Evolutionary conservation across 2,113 vertebrate species (phyloP), one percentile per base, ranked within the genome.

Genomic region (Megaceryle maxima): DNA sequence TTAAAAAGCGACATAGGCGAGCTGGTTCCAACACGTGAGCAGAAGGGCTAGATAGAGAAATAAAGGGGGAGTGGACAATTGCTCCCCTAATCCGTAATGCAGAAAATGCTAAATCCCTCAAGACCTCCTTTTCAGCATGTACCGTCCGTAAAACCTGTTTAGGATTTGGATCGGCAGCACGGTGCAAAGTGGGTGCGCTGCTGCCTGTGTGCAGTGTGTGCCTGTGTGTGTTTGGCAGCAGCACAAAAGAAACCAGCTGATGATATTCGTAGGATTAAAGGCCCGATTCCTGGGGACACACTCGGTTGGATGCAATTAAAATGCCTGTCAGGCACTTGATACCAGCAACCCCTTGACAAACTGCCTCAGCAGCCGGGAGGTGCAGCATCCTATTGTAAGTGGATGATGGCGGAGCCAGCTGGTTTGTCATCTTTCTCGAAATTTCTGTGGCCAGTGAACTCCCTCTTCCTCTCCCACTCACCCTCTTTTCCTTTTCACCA

Each of bases 371-470:
- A 62, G 96, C 96, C 69, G 94, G 55, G 91, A 96, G 89, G 90
- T 74, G 95, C 98, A 96, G 97, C 96, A 91, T 97, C 98, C 97
- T 94, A 91, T 98, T 98, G 98, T 98, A 95, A 97, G 97, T 97
- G 97, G 97, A 85, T 98, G 97, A 98, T 98, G 98, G 98, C 97
- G 97, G 97, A 97, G 92, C 97, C n/a, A 90, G 94, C 97, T 96
- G 96, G 88, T 97, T 98, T 95, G 97, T 98, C 97, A 96, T 97
- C 97, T 22, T 98, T 98, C 98, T 98, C 77, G 98, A 98, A 98
- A 97, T 98, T 98, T 98, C 98, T 96, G 95, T 93, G 93, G 95
- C 97, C 97, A 90, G 97, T 90, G 97, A 98, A 97, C 96, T 97
- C 95, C 97, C 96, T 97, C 96, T 97, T 92, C 91, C 96, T 97